Conservation (phyloP, 2,888 invertebrate genomes). For the Catocala nupta region DNA sequence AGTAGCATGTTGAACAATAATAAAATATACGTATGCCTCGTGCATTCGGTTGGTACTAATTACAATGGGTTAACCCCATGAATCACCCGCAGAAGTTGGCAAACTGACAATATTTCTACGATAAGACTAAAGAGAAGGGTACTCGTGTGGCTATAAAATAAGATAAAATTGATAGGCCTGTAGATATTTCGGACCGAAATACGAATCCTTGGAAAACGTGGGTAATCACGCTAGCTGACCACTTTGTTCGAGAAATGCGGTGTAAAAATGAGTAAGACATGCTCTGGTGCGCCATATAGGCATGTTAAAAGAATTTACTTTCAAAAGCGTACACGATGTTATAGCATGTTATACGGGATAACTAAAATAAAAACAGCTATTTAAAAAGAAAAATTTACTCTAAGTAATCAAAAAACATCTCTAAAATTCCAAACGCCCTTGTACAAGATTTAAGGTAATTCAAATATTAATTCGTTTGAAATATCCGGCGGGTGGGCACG, state of each 20-base stretch:
- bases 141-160: constrained; percentile 16
- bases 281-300: constrained; percentile 23
- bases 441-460: background rate
- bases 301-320: constrained; percentile 10
- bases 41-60: constrained; percentile 20
- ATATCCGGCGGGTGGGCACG: constrained; percentile 3
- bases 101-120: constrained; percentile 28
- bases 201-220: constrained; percentile 22
- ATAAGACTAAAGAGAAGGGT: constrained; percentile 7
- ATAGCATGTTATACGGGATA: too few species aligned
- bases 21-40: constrained; percentile 1
- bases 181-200: constrained; percentile 26
- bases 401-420: background rate
- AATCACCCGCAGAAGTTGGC: constrained; percentile 43
- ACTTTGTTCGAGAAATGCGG: constrained; percentile 27
- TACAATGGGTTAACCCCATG: constrained; percentile 39
- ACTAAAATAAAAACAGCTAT: too few species aligned
- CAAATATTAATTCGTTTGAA: constrained; percentile 3
- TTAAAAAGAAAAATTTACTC: too few species aligned
- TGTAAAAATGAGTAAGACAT: constrained; percentile 24
- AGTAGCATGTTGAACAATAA: constrained; percentile 8
- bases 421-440: background rate
- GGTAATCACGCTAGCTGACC: constrained; percentile 26
- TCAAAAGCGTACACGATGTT: constrained; percentile 1
- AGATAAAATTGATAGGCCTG: constrained; percentile 14